Percentiles rank a stretch among this genome's conserved stretches.
Conservation (phyloP, 2,113 vertebrate genomes). For the Gallinago jamesoni region DNA sequence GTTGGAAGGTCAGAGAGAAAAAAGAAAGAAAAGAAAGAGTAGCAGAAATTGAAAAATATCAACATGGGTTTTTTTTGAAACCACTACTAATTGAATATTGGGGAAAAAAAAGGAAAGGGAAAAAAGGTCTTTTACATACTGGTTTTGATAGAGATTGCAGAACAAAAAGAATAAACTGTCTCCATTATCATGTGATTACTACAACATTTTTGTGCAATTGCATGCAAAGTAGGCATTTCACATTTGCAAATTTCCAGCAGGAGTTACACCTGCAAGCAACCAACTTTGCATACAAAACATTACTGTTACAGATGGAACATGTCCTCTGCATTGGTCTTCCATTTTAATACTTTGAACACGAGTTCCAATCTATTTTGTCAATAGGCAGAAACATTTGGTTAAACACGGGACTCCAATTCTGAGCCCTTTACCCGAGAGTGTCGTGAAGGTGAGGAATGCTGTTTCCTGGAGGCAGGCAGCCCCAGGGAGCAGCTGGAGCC, state of each 20-base stretch:
- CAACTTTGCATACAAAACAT: background rate
- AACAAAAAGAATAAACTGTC: background rate
- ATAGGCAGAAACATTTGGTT: background rate
- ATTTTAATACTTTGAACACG: background rate
- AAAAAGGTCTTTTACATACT: background rate
- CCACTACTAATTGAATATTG: background rate
- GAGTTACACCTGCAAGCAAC: background rate
- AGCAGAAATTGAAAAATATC: background rate
- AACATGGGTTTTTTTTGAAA: background rate
- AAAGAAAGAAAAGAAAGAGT: background rate
- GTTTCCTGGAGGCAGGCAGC: too few relatives aligned
- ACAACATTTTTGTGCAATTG: background rate
- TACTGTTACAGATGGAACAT: too few relatives aligned
- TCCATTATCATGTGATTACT: background rate
- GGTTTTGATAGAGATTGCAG: background rate
- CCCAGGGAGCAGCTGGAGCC: background rate
- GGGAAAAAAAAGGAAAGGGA: background rate
- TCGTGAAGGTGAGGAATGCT: background rate
- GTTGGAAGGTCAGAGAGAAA: background rate
- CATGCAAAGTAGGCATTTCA: background rate
- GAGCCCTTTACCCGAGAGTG: accelerated
- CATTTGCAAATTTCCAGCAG: background rate
- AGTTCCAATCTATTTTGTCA: background rate
- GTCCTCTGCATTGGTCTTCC: background rate
- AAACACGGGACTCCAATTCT: background rate